phyloP scores from a whole-genome alignment of 2,888 invertebrate species.

The Labia minor region DNA sequence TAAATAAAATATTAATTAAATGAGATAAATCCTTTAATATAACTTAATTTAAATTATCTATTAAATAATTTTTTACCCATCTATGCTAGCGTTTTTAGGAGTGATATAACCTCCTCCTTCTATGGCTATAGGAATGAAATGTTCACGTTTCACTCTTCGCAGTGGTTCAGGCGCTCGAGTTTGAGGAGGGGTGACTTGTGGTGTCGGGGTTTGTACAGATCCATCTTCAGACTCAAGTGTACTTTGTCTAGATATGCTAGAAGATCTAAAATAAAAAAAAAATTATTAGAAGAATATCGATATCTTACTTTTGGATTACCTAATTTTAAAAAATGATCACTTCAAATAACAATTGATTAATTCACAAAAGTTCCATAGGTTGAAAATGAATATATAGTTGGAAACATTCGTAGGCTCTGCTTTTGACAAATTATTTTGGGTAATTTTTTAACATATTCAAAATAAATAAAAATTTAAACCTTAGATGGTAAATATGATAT shows the following conservation, averaged over 20 bases:
- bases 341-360: slow-evolving; percentile 8
- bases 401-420: too few species aligned
- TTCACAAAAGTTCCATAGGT: too few species aligned
- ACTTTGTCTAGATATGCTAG: slow-evolving; percentile 48
- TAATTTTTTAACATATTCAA: too few species aligned
- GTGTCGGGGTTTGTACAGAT: slow-evolving; percentile 30
- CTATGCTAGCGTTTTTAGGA: slow-evolving; percentile 62
- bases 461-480: too few species aligned
- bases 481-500: too few species aligned
- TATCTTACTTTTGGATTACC: slow-evolving; percentile 30
- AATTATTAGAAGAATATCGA: slow-evolving; percentile 19
- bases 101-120: slow-evolving; percentile 81
- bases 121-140: slow-evolving; percentile 86
- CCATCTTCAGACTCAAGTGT: slow-evolving; percentile 63
- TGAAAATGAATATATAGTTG: too few species aligned
- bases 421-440: too few species aligned
- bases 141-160: slow-evolving; percentile 78
- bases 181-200: slow-evolving; percentile 28
- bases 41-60: too few species aligned
- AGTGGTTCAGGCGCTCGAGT: slow-evolving; percentile 56
- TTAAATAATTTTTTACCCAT: slow-evolving; percentile 35
- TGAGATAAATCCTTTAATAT: too few species aligned
- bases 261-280: slow-evolving; percentile 21
- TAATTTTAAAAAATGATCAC: neutral
- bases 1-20: too few species aligned